Conservation (phyloP, 2,888 invertebrate genomes). For the Drosophila anomelani region DNA sequence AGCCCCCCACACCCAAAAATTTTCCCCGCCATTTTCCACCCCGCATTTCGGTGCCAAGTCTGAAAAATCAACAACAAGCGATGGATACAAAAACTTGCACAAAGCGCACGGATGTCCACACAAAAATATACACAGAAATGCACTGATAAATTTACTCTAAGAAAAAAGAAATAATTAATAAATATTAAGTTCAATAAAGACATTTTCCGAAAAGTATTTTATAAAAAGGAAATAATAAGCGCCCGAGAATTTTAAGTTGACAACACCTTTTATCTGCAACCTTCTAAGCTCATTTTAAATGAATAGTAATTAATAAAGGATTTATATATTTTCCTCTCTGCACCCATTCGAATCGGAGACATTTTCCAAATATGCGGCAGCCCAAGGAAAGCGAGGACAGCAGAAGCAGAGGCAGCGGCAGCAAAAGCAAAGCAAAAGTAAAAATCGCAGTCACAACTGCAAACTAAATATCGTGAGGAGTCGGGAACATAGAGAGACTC, state of each 20-base stretch:
- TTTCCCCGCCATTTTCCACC: slow-evolving; percentile 13
- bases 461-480: slow-evolving; percentile 74
- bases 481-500: slow-evolving; percentile 22
- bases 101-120: slow-evolving; percentile 54
- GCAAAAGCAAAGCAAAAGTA: slow-evolving; percentile 60
- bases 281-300: not conserved
- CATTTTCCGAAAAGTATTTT: no score
- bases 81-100: slow-evolving; percentile 79
- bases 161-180: not conserved
- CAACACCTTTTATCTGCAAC: not conserved
- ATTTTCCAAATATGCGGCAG: slow-evolving; percentile 67
- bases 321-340: not conserved
- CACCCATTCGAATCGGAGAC: slow-evolving; percentile 55
- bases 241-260: not conserved
- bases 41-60: slow-evolving; percentile 69
- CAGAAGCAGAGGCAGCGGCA: slow-evolving; percentile 21
- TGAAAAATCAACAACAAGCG: slow-evolving; percentile 77
- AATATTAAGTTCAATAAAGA: not conserved
- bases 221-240: not conserved
- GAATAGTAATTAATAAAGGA: not conserved
- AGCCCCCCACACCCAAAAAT: not conserved
- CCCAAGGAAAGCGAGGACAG: slow-evolving; percentile 38
- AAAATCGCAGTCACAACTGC: slow-evolving; percentile 80
- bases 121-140: slow-evolving; percentile 44
- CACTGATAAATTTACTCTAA: not conserved